phyloP scores from a whole-genome alignment of 2,888 invertebrate species.

The Lepidochitona cinerea region DNA sequence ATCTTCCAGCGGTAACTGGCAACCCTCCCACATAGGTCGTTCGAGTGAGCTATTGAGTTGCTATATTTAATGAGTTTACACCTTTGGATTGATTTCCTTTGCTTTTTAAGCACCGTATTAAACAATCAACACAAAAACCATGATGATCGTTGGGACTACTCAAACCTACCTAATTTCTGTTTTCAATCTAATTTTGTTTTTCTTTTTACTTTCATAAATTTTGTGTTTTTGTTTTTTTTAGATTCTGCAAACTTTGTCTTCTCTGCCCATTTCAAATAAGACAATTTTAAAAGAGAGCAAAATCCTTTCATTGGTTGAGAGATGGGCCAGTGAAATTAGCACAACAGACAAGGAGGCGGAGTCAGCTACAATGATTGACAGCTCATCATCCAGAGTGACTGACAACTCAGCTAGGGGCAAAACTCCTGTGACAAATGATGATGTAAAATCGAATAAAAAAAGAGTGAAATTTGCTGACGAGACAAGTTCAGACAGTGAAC shows the following conservation, averaged over 20 bases:
- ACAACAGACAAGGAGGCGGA: conserved; percentile 31
- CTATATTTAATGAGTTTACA: no score
- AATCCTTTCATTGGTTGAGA: conserved; percentile 86
- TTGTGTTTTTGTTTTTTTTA: conserved; percentile 70
- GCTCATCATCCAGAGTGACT: no score
- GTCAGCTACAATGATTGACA: conserved; percentile 13
- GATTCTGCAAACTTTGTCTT: conserved; percentile 85
- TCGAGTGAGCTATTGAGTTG: no score
- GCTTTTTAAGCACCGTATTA: no score
- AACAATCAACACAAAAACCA: no score
- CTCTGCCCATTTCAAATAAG: conserved; percentile 92
- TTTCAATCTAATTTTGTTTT: neutral
- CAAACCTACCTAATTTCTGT: neutral
- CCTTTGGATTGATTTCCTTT: no score
- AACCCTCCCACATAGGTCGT: no score
- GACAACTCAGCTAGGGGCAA: neutral
- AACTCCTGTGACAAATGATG: conserved; percentile 15
- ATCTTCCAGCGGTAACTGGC: no score
- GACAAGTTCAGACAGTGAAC: conserved; percentile 60
- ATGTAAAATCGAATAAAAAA: conserved; percentile 45
- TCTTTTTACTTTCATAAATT: neutral
- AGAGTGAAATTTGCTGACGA: conserved; percentile 59
- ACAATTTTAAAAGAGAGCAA: conserved; percentile 94
- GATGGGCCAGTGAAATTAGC: conserved; percentile 77
- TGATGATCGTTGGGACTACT: neutral